Base-by-base conservation (phyloP, 2,797 vertebrate genomes). In the Erethizon dorsatum region DNA sequence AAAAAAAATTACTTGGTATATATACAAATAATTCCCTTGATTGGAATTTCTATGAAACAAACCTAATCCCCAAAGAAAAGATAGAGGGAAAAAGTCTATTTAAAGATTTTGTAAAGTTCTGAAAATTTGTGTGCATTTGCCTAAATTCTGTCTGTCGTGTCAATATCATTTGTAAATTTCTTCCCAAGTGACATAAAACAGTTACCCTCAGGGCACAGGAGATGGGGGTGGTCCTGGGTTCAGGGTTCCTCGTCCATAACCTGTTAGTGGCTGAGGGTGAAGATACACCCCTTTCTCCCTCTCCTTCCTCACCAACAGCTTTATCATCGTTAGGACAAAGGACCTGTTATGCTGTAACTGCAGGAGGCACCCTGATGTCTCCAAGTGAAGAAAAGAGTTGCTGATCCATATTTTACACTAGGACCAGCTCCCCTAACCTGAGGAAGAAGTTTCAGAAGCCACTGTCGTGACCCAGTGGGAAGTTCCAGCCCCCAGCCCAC, bases 21-120 rank as follows among this genome's bases (percentile, higher is more conserved):
- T n/a, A n/a, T 33, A 12, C 84, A 86, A 88, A 83, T 91, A 86
- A 86, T 56, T 87, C 24, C n/a, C 65, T 80, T 96, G 79, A 77
- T 26, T 85, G 87, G 69, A 89, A 33, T 57, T 33, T 80, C 69
- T 90, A 67, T 65, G 31, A 94, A 96, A 77, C 93, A 45, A 31
- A 77, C 83, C 18, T 89, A 94, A 96, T 91, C 41, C 89, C 52
- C n/a, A 84, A 84, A 94, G 80, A 94, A 94, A 93, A 67, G 6
- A 67, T 2, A 45, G 2, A 47, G 28, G 12, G 9, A 59, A 87
- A 94, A 33, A 80, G 26, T 77, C 52, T 95, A 41, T 54, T 88
- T 92, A 88, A 94, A 50, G 28, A n/a, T 84, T 86, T 83, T 82
- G 26, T 88, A 79, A 94, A 83, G 41, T 94, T 97, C 67, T 85